These are phyloP conservation scores for Lepisosteus osseus DNA, from an alignment of 2,113 vertebrate genomes.

Conservation along the genomic window DNA sequence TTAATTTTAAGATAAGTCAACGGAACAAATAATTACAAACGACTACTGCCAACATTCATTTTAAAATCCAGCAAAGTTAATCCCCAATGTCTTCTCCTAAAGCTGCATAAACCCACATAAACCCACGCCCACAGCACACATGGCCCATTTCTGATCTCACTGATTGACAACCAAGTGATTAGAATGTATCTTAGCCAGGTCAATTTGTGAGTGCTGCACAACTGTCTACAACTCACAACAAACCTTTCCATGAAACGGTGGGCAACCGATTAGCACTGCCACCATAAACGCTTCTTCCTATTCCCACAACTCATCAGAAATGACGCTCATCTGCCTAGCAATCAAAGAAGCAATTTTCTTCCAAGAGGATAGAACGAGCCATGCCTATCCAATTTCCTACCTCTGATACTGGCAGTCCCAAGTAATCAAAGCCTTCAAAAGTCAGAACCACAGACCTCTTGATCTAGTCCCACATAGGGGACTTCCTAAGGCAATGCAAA, in stretches of 20 bases:
- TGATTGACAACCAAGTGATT: slow-evolving; percentile 41
- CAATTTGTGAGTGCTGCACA: slow-evolving; percentile 28
- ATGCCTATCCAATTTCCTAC: slow-evolving; percentile 23
- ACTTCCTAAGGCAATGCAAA: slow-evolving; percentile 1
- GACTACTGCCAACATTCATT: background rate
- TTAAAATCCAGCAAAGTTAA: slow-evolving; percentile 16
- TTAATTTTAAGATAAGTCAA: no score
- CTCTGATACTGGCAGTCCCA: slow-evolving; percentile 23
- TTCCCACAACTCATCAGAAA: slow-evolving; percentile 24
- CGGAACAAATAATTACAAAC: background rate
- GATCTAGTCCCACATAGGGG: background rate
- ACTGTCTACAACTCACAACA: slow-evolving; percentile 27
- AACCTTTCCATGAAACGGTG: slow-evolving; percentile 30
- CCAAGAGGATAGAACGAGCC: slow-evolving; percentile 12
- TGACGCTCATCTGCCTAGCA: slow-evolving; percentile 36
- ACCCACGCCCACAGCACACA: slow-evolving; percentile 45
- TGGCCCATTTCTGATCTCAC: slow-evolving; percentile 39
- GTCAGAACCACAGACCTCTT: slow-evolving; percentile 12
- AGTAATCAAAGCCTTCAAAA: slow-evolving; percentile 32
- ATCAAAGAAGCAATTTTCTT: slow-evolving; percentile 28
- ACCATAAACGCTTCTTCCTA: slow-evolving; percentile 3
- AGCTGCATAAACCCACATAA: slow-evolving; percentile 36
- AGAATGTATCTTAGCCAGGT: slow-evolving; percentile 41
- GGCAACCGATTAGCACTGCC: slow-evolving; percentile 26
- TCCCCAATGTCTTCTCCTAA: slow-evolving; percentile 37